Base-by-base conservation (phyloP, 1,140 invertebrate genomes). In the Trichonephila clavipes region DNA sequence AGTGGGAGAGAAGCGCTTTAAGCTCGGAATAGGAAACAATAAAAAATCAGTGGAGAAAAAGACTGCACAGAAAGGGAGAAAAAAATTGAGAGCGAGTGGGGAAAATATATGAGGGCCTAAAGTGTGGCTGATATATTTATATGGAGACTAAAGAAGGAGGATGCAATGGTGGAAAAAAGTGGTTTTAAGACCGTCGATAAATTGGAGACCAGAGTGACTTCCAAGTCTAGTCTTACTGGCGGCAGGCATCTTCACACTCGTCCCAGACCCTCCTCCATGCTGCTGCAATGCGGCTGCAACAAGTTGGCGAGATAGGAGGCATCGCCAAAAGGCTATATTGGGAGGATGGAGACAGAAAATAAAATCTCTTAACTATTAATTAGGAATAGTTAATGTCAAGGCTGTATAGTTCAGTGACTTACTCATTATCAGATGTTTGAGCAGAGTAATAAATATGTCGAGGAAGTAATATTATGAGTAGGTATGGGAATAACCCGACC, bases 171-270 rank as follows among this genome's bases (percentile, higher is more conserved):
- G 85, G 85, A 81, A 85, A 82, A 92, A 93, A 93, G 86, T 88
- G 92, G 85, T 93, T 93, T 93, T 93, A 93, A 93, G 92, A 93
- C 85, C 92, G 92, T 93, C 92, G 82, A 93, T 93, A 93, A 93
- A 93, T 93, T 88, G 92, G 92, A 88, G 85, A 61, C 85, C 66
- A n/a, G 64, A 87, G 64, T 72, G 83, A 92, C 82, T 93, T 86
- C 28, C 1, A 51, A 34, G 92, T 93, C 92, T 93, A 93, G 92
- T 58, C 92, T 62, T 6, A 5, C 12, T 93, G 92, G 92, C 92
- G 90, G 77, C 90, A 19, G 69, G 87, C 34, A 24, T 14, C 24
- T 16, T 51, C 10, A 51, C 51, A 51, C 51, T 51, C 51, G 51
- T 51, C 51, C 7, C 51, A 51, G 5, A 51, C 51, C 51, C 66